Percentiles rank a stretch among this genome's conserved stretches.
Conservation (phyloP, 2,888 invertebrate genomes). For the Acholoe squamosa region DNA sequence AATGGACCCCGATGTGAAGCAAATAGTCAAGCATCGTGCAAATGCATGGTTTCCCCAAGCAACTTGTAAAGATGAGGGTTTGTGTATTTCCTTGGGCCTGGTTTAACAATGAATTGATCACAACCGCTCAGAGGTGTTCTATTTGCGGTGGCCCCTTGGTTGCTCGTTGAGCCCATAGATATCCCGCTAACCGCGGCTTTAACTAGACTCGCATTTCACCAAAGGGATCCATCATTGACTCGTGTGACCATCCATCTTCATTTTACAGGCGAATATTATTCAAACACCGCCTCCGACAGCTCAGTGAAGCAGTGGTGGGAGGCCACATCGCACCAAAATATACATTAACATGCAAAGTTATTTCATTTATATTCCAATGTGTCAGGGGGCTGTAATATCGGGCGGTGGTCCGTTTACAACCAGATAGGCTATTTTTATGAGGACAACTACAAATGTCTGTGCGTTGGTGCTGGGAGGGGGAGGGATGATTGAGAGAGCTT, state of each 20-base stretch:
- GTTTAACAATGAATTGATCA: too few relatives aligned
- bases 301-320: background rate
- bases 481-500: constrained; percentile 13
- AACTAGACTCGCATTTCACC: constrained; percentile 38
- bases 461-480: background rate
- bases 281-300: constrained; percentile 9
- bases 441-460: constrained; percentile 30
- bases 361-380: constrained; percentile 41
- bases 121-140: too few relatives aligned
- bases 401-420: constrained; percentile 13
- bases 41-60: too few relatives aligned
- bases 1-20: too few relatives aligned
- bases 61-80: too few relatives aligned
- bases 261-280: constrained; percentile 42
- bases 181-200: constrained; percentile 22
- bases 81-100: too few relatives aligned
- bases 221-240: constrained; percentile 24
- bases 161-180: background rate
- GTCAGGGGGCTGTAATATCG: background rate
- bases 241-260: constrained; percentile 19
- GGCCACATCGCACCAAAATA: background rate
- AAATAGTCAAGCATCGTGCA: too few relatives aligned
- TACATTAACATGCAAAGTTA: constrained; percentile 1
- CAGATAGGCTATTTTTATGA: constrained; percentile 20
- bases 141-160: background rate